These are phyloP conservation scores for Borostomias antarcticus DNA, from an alignment of 2,797 vertebrate genomes.

Conservation along the genomic window DNA sequence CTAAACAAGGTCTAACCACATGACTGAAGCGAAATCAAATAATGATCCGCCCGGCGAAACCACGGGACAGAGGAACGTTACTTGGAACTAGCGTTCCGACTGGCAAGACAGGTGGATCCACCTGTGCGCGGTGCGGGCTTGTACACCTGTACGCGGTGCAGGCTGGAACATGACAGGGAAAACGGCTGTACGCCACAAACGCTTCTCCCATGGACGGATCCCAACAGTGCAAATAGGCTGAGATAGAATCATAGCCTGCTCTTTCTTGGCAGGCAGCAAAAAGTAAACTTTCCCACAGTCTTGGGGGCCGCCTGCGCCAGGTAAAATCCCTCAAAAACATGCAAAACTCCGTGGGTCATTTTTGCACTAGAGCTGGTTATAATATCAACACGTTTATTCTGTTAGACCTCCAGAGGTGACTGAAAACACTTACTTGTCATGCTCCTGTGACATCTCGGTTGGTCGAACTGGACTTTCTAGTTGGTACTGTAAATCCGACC, in stretches of 20 bases:
- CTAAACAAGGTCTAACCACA: slow-evolving; percentile 52
- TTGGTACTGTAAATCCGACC: slow-evolving; percentile 92
- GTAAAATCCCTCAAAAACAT: slow-evolving; percentile 14
- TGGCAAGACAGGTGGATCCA: slow-evolving; percentile 79
- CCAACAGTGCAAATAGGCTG: not conserved
- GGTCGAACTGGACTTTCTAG: slow-evolving; percentile 98
- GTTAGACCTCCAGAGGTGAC: slow-evolving; percentile 59
- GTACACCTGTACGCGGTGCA: slow-evolving; percentile 38
- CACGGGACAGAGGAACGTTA: not conserved
- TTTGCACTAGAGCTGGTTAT: slow-evolving; percentile 16
- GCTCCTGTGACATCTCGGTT: slow-evolving; percentile 97
- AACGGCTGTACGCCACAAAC: slow-evolving; percentile 34
- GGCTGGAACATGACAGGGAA: slow-evolving; percentile 79
- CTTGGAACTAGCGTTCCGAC: slow-evolving; percentile 23
- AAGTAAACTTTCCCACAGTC: slow-evolving; percentile 7
- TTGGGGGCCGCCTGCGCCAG: slow-evolving; percentile 15
- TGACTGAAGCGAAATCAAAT: slow-evolving; percentile 65
- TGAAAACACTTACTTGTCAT: slow-evolving; percentile 93
- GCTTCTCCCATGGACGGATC: slow-evolving; percentile 14
- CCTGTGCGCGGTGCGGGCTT: slow-evolving; percentile 59
- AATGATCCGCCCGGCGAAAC: slow-evolving; percentile 50
- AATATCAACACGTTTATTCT: slow-evolving; percentile 36
- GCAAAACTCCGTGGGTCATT: not conserved
- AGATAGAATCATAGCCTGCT: not conserved
- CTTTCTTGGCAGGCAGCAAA: slow-evolving; percentile 7